Evolutionary conservation across 2,113 vertebrate species (phyloP), one percentile per base, ranked within the genome.

Genomic region (Arizona elegans): DNA sequence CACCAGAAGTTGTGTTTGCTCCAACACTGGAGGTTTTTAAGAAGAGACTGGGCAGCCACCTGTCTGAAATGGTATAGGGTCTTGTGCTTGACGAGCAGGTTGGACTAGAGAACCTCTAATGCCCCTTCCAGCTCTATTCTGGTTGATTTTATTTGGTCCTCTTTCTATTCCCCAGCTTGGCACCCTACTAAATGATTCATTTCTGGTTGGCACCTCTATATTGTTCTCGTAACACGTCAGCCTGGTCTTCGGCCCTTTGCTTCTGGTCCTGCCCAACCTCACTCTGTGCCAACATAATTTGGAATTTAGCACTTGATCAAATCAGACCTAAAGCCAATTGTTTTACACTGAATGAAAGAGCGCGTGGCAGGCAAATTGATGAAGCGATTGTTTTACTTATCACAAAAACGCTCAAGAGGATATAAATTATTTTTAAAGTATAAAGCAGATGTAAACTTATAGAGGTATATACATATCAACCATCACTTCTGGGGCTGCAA

Each of bases 341-440:
- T 75, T 65, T 62, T 65, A 59, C 21, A 53, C 17, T 95, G 70
- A 86, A 92, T 95, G 90, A 94, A 89, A 91, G 93, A 95, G 93
- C 95, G 93, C 92, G 70, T 86, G 93, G 92, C 54, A 93, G 91
- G 94, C 93, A 91, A 93, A 87, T 93, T 95, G 93, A 95, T 95
- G 95, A 91, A 94, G 96, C 90, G 92, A 94, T 89, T 70, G 65
- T 56, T 93, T 94, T 90, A 33, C 19, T 55, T 91, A 43, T 12
- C 75, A 8, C 65, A 58, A 58, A 58, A 85, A 58, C n/a, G 70
- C 50, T n/a, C 15, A 5, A 70, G 47, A 53, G 5, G 11, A 17
- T 59, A 21, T 24, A 58, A 53, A 86, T 86, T 58, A 33, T 58
- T 55, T 17, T 53, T 50, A 43, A 33, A 5, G 53, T 70, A 1